Evolutionary conservation across 92 coral and sea anemone species (phyloP), one percentile per base, ranked within the genome.

Genomic region (Epizoanthus ramosus): DNA sequence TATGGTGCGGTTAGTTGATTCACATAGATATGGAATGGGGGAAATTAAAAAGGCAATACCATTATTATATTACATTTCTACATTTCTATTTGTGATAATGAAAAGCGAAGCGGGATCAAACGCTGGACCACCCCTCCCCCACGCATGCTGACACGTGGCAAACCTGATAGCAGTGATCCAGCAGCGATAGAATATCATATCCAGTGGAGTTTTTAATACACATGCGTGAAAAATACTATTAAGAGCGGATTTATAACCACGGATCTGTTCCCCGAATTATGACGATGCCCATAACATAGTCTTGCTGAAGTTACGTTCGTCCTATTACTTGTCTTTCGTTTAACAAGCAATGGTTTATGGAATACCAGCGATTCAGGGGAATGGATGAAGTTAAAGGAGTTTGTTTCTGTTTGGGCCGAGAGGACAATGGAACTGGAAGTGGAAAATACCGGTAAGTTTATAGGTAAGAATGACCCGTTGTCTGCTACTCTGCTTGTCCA

Each of bases 171-270:
- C 43, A 37, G 43, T 3, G 43, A 37, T 3, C 5, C 53, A 47
- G 14, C 54, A 50, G 15, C 13, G 28, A 2, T 28, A 28, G 31
- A 28, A 22, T 64, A 24, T 25, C 69, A 22, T 64, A 24, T 25
- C 69, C 31, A 5, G 69, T 28, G 9, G 68, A 23, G 31, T n/a
- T n/a, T n/a, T n/a, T 22, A 22, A 15, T 65, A 65, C 70, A 67
- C 71, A 67, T 67, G 72, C 72, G 72, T 67, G 72, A 65, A 65
- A 28, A 12, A 41, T 15, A 67, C 72, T 28, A 7, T n/a, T n/a
- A 43, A 18, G 72, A 33, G 6, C 23, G 54, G 54, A 10, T 50
- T 50, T 50, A 50, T 50, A 2, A 64, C n/a, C 69, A 35, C 17
- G 14, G 17, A 64, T 25, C 35, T 64, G 15, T 67, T 23, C 33